phyloP scores from a whole-genome alignment of 2,888 invertebrate species.

The Parnassius orleans region DNA sequence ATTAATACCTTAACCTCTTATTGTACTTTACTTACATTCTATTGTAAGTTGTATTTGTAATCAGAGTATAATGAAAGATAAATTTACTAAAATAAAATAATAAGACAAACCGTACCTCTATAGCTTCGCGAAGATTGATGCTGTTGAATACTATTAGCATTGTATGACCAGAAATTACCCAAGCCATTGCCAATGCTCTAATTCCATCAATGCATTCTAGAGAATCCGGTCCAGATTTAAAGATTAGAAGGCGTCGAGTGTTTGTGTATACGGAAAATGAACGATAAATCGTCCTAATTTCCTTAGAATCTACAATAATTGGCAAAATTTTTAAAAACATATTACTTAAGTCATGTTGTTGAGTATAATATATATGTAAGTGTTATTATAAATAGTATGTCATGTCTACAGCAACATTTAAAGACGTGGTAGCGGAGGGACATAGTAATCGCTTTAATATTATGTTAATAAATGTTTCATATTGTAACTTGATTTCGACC shows the following conservation, averaged over 20 bases:
- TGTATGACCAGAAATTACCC: constrained; percentile 63
- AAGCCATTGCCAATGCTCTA: constrained; percentile 59
- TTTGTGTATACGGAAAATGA: constrained; percentile 54
- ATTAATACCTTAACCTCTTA: too few relatives aligned
- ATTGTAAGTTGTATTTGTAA: too few relatives aligned
- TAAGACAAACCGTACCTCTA: constrained; percentile 28
- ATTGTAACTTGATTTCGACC: too few relatives aligned
- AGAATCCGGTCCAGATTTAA: constrained; percentile 38
- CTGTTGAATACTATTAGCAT: constrained; percentile 27
- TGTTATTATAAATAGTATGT: too few relatives aligned
- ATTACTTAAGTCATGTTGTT: not conserved
- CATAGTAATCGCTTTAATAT: not conserved
- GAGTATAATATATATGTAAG: too few relatives aligned
- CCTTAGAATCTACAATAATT: constrained; percentile 30
- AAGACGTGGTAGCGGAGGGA: too few relatives aligned
- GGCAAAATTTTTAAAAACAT: not conserved
- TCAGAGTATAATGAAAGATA: too few relatives aligned
- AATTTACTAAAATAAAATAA: not conserved
- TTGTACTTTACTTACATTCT: too few relatives aligned
- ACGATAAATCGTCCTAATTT: constrained; percentile 19
- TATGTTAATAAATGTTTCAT: too few relatives aligned
- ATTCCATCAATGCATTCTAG: constrained; percentile 65
- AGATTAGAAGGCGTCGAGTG: constrained; percentile 48
- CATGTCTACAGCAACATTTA: too few relatives aligned
- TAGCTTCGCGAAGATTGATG: constrained; percentile 24